phyloP scores from a whole-genome alignment of 1,140 invertebrate species.

The Drosophila arizonae region DNA sequence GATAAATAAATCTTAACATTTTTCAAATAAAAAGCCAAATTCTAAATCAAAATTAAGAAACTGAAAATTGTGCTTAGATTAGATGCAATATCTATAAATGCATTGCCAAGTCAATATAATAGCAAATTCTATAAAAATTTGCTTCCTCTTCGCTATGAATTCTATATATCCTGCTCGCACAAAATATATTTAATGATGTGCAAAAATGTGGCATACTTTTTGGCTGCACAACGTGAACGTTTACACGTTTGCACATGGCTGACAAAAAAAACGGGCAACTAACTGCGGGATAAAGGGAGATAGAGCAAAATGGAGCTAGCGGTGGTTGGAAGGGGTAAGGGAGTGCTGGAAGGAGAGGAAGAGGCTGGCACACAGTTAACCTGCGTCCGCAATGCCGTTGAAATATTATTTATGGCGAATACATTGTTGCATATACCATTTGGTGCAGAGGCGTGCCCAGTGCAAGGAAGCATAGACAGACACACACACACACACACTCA shows the following conservation, averaged over 20 bases:
- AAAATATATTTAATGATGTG: slow-evolving; percentile 54
- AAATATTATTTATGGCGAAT: slow-evolving; percentile 65
- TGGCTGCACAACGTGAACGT: slow-evolving; percentile 37
- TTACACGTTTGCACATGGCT: slow-evolving; percentile 47
- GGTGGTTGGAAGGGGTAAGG: not conserved
- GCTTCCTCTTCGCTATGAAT: slow-evolving; percentile 14
- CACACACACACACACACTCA: not conserved
- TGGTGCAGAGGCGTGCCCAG: slow-evolving; percentile 48
- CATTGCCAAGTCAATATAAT: not conserved
- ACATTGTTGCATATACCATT: slow-evolving; percentile 59
- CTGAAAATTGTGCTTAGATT: not conserved
- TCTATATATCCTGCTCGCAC: slow-evolving; percentile 3
- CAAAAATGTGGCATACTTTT: slow-evolving; percentile 57
- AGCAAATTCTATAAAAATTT: not conserved
- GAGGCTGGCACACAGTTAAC: slow-evolving; percentile 32
- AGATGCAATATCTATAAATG: not conserved
- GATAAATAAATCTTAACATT: too few relatives aligned
- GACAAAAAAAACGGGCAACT: not conserved
- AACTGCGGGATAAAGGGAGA: not conserved
- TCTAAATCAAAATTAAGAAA: not conserved
- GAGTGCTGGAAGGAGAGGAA: too few relatives aligned
- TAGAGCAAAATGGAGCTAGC: not conserved
- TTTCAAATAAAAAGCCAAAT: too few relatives aligned
- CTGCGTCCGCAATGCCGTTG: slow-evolving; percentile 57
- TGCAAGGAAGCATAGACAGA: slow-evolving; percentile 4